Evolutionary conservation across 2,888 invertebrate species (phyloP).

Genomic region (Dicyrtoma fusca): DNA sequence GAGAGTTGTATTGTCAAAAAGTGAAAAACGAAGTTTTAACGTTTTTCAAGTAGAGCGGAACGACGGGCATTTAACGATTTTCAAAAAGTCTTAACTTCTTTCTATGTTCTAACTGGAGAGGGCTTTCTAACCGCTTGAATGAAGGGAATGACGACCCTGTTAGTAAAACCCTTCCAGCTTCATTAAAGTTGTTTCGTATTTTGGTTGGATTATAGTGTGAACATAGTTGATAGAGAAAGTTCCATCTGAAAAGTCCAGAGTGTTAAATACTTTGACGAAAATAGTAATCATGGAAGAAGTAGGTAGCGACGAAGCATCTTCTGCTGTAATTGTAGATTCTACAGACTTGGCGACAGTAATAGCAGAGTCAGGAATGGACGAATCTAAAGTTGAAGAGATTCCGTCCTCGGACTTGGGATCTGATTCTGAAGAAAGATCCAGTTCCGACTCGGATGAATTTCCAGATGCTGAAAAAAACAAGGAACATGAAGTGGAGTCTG

Average conservation of each 20-base stretch:
- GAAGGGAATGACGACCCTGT: too few species aligned
- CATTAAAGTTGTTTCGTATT: too few species aligned
- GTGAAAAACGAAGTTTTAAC: too few species aligned
- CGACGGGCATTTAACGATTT: too few species aligned
- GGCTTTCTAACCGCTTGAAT: too few species aligned
- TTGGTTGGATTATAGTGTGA: too few species aligned
- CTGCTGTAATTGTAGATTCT: constrained; percentile 11
- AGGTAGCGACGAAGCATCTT: neutral
- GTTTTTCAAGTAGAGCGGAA: too few species aligned
- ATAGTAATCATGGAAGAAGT: neutral
- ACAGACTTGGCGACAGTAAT: constrained; percentile 20
- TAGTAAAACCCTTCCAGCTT: too few species aligned
- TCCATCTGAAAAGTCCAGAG: neutral
- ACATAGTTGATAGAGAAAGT: too few species aligned
- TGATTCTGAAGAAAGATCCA: neutral
- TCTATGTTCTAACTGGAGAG: too few species aligned
- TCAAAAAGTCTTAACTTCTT: too few species aligned
- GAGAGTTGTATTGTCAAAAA: too few species aligned
- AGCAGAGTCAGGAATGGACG: constrained; percentile 24
- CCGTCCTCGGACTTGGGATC: neutral
- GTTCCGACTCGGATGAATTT: constrained; percentile 12
- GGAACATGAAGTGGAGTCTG: neutral
- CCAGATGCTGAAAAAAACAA: constrained; percentile 26
- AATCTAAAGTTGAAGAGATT: constrained; percentile 15
- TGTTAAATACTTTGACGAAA: neutral